phyloP scores from a whole-genome alignment of 2,888 invertebrate species.

The Lochmaea crataegi region DNA sequence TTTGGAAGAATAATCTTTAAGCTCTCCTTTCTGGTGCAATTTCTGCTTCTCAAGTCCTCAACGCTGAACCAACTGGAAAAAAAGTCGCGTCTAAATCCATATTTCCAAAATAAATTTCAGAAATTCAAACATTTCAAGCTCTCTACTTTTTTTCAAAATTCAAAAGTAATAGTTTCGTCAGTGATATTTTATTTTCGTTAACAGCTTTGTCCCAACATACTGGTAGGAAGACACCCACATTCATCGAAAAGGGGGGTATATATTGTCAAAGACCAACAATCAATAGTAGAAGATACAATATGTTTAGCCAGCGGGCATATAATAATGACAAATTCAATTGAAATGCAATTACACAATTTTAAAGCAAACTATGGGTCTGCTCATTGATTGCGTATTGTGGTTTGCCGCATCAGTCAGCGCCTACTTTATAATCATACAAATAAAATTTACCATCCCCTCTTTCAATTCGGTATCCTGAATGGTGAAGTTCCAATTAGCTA shows the following conservation, averaged over 20 bases:
- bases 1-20: no score
- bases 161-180: no score
- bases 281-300: constrained; percentile 37
- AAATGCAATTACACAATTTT: constrained; percentile 54
- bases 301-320: constrained; percentile 37
- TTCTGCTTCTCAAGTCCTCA: no score
- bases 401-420: constrained; percentile 42
- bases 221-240: background rate
- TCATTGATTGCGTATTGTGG: constrained; percentile 57
- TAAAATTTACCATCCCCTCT: constrained; percentile 38
- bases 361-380: constrained; percentile 49
- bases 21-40: no score
- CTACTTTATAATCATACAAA: constrained; percentile 53
- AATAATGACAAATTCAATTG: constrained; percentile 46
- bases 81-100: no score
- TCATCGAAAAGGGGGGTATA: background rate
- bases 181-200: background rate
- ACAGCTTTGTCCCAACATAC: background rate
- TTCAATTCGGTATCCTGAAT: constrained; percentile 37
- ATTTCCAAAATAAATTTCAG: no score
- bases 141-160: no score
- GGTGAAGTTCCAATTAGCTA: constrained; percentile 22
- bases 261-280: constrained; percentile 1
- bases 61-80: no score
- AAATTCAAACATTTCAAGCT: no score